phyloP scores from a whole-genome alignment of 2,797 vertebrate species.

The Thripadectes ignobilis region DNA sequence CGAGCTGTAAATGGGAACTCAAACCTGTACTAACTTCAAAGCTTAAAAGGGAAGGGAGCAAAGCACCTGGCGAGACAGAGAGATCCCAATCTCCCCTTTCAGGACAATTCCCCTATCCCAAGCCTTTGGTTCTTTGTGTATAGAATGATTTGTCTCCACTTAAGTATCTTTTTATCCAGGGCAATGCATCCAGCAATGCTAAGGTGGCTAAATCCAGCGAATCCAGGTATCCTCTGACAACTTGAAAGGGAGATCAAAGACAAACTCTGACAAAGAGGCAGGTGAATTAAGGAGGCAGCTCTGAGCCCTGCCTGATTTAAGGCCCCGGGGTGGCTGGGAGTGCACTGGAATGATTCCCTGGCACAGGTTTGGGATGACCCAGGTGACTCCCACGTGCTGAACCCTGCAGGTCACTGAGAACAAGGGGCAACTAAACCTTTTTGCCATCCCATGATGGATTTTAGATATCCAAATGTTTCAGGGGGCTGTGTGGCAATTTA shows the following conservation, averaged over 20 bases:
- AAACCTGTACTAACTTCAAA: not conserved
- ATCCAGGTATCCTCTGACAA: not conserved
- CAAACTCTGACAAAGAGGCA: not conserved
- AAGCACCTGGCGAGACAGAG: not conserved
- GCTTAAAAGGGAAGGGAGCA: not conserved
- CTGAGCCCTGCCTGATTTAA: not conserved
- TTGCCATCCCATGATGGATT: not conserved
- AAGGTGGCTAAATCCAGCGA: not conserved
- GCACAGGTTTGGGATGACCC: not conserved
- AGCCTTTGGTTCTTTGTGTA: not conserved
- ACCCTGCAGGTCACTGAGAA: not conserved
- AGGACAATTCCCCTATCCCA: not conserved
- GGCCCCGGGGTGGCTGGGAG: not conserved
- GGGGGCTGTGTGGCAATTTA: not conserved
- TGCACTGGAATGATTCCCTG: not conserved
- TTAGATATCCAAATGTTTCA: not conserved
- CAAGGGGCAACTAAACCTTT: not conserved
- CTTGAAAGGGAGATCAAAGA: constrained; percentile 26
- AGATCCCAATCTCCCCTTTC: constrained; percentile 28
- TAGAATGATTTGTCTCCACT: not conserved
- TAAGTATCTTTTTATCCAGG: not conserved
- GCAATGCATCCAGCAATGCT: not conserved
- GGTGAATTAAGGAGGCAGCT: not conserved
- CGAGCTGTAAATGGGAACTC: not conserved
- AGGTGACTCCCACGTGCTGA: not conserved